Percentiles rank a stretch among this genome's conserved stretches.
Evolutionary conservation across 1,140 invertebrate genomes (phyloP).

Genomic region (Trichoplusia ni): DNA sequence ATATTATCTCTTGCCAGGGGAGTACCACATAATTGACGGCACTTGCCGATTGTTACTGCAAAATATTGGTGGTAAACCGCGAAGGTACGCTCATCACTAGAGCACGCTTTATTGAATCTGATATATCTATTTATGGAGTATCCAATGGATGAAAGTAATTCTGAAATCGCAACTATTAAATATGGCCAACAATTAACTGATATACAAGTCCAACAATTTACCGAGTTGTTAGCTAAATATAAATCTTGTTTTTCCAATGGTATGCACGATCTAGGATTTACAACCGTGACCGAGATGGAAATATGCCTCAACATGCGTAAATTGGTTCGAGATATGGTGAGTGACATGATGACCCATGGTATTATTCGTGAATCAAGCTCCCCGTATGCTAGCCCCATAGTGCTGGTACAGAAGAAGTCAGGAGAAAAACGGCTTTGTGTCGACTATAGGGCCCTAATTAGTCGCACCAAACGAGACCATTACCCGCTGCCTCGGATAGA

Average conservation of each 20-base stretch:
- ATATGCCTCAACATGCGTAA: constrained; percentile 28
- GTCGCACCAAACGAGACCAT: constrained; percentile 18
- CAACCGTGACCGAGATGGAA: constrained; percentile 30
- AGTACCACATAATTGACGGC: constrained; percentile 29
- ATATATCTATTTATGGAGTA: neutral
- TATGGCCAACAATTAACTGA: constrained; percentile 21
- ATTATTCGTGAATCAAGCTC: constrained; percentile 26
- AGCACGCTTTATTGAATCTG: constrained; percentile 1
- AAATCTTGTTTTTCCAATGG: constrained; percentile 25
- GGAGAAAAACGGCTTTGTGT: constrained; percentile 22
- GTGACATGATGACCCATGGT: constrained; percentile 7
- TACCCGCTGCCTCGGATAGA: constrained; percentile 19
- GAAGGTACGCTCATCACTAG: constrained; percentile 26
- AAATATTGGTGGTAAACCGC: constrained; percentile 22
- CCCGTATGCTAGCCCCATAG: constrained; percentile 22
- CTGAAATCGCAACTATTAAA: neutral
- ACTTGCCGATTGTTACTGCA: constrained; percentile 26
- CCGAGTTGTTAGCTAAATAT: constrained; percentile 6
- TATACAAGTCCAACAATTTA: neutral
- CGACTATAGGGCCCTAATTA: constrained; percentile 12
- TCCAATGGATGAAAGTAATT: neutral
- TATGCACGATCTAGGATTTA: constrained; percentile 35
- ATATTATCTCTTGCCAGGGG: constrained; percentile 40
- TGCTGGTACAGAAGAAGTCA: constrained; percentile 15
- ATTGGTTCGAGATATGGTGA: constrained; percentile 8